Conservation (phyloP, 2,113 vertebrate species). For the Muscicapa adusta region DNA sequence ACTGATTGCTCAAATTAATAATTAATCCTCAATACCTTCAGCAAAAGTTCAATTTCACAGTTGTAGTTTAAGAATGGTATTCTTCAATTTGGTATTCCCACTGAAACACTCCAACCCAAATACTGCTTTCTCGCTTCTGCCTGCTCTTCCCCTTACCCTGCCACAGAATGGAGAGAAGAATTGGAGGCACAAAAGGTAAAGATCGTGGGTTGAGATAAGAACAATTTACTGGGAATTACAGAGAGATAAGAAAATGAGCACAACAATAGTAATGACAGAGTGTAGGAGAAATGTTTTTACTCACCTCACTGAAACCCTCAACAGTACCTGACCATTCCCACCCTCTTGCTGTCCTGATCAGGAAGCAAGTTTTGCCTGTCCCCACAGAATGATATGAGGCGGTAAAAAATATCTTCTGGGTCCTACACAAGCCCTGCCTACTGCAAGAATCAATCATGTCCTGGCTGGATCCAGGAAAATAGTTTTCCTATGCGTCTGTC, state of each 20-base stretch:
- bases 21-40: background rate
- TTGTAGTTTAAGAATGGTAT: background rate
- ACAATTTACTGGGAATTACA: background rate
- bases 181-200: background rate
- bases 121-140: background rate
- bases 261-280: background rate
- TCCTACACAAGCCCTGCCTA: background rate
- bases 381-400: background rate
- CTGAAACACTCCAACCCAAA: background rate
- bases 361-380: background rate
- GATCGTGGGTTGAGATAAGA: background rate
- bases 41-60: background rate
- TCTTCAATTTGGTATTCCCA: background rate
- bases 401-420: background rate
- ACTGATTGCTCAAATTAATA: background rate
- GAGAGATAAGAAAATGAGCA: background rate
- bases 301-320: fast-evolving
- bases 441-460: background rate
- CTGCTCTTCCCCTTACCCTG: background rate
- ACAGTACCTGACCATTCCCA: background rate
- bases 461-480: too few relatives aligned
- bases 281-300: background rate
- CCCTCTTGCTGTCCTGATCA: fast-evolving
- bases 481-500: background rate
- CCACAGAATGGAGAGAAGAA: background rate